phyloP scores from a whole-genome alignment of 2,888 invertebrate genomes.

The Unio pictorum region DNA sequence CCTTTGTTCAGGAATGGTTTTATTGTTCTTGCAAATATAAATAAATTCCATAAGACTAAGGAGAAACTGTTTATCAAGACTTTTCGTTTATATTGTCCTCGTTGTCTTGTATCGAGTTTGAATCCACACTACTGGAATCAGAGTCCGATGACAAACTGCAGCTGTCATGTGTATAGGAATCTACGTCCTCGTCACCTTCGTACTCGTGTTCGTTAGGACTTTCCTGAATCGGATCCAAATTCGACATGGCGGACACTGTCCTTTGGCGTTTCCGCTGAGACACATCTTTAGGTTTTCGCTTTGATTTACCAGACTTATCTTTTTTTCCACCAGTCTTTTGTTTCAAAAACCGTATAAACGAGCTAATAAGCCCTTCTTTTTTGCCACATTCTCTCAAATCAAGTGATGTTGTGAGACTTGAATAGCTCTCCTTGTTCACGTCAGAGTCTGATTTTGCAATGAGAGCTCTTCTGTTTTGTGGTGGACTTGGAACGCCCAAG shows the following conservation, averaged over 20 bases:
- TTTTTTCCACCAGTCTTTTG: constrained; percentile 47
- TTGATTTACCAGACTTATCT: constrained; percentile 48
- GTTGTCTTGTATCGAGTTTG: constrained; percentile 4
- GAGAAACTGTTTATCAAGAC: no score
- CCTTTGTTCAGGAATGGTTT: no score
- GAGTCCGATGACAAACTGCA: constrained; percentile 39
- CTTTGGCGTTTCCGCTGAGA: constrained; percentile 61
- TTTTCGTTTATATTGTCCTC: neutral
- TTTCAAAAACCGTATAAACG: constrained; percentile 54
- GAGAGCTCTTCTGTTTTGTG: constrained; percentile 25
- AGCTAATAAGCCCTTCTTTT: constrained; percentile 57
- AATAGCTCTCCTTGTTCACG: constrained; percentile 19
- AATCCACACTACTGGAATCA: constrained; percentile 31
- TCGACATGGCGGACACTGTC: constrained; percentile 63
- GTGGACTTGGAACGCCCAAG: constrained; percentile 28
- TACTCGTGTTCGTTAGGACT: constrained; percentile 63
- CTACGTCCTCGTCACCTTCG: constrained; percentile 41
- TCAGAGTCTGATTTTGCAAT: constrained; percentile 33
- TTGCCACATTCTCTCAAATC: constrained; percentile 50
- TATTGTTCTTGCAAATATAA: no score
- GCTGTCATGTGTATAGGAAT: constrained; percentile 56
- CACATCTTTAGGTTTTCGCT: constrained; percentile 55
- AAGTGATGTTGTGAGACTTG: constrained; percentile 30
- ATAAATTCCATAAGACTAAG: no score
- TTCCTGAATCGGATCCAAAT: constrained; percentile 64